Base-by-base conservation (phyloP, 1,140 invertebrate species). In the Sitodiplosis mosellana region DNA sequence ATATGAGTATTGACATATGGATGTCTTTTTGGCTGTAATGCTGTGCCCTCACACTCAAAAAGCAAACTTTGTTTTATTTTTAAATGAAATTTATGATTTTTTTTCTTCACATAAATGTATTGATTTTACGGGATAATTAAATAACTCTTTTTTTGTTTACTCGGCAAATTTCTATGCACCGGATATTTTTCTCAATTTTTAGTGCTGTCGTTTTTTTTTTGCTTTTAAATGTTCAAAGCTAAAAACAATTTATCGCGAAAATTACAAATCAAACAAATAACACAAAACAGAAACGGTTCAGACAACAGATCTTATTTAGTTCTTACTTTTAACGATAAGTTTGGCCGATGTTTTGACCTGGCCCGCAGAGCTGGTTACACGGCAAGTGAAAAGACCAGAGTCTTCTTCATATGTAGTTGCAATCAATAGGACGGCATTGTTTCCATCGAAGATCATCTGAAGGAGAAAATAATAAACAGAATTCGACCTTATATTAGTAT, bases 241-340 rank as follows among this genome's bases (percentile, higher is more conserved):
- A 18, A 40, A 40, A 40, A 40, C 14, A 40, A 27, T 27, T 3
- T 27, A 27, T 27, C 27, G 12, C 36, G 36, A 38, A 38, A 38
- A 38, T 38, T 38, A n/a, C 36, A n/a, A n/a, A 38, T 38, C 36
- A 49, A 43, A 49, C 34, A 37, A 45, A 49, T 21, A 47, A 46
- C 48, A 19, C 40, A 52, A 49, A 47, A 34, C 17, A 43, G 43
- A 49, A 49, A 49, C 33, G 11, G n/a, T 33, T 20, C 37, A 46
- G 42, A 49, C 41, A 18, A 48, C 33, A 48, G 36, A 45, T 66
- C 68, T 68, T 66, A 61, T 71, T 83, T 80, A 88, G 72, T 83
- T 81, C 88, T 90, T 91, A 94, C 91, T 92, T 90, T 90, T 88
- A 69, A 94, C 89, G 71, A 83, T 85, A 72, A 97, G 80, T 69